Percentiles rank a stretch among this genome's conserved stretches.
phyloP scores from a whole-genome alignment of 2,888 invertebrate genomes.

The Lottia scabra region DNA sequence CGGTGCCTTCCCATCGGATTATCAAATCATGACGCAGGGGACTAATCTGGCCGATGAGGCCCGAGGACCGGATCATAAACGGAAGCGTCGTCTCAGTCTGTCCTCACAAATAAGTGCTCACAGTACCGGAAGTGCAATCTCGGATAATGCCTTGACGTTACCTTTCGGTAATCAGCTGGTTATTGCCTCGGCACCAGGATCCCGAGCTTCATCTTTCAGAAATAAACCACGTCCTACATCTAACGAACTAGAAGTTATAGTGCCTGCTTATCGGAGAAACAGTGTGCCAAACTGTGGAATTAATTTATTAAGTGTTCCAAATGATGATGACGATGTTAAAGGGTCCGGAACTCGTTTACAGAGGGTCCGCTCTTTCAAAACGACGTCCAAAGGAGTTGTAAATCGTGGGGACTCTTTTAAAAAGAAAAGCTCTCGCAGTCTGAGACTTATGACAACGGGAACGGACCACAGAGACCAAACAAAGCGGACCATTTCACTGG shows the following conservation, averaged over 20 bases:
- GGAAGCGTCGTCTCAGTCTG: slow-evolving; percentile 6
- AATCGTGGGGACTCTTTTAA: slow-evolving; percentile 94
- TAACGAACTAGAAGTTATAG: slow-evolving; percentile 31
- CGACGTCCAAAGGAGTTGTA: slow-evolving; percentile 90
- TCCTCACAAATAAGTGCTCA: slow-evolving; percentile 11
- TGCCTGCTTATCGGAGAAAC: slow-evolving; percentile 32
- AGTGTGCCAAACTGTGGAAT: slow-evolving; percentile 38
- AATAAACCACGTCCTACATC: slow-evolving; percentile 29
- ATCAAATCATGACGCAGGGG: slow-evolving; percentile 14
- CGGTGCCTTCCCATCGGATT: slow-evolving; percentile 4
- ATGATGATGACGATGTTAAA: slow-evolving; percentile 25
- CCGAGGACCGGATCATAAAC: neutral
- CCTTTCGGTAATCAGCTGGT: neutral
- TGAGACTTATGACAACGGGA: slow-evolving; percentile 73
- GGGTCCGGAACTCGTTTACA: slow-evolving; percentile 27
- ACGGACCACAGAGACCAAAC: slow-evolving; percentile 71
- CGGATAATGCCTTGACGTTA: slow-evolving; percentile 9
- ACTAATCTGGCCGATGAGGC: slow-evolving; percentile 1
- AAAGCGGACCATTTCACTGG: slow-evolving; percentile 7
- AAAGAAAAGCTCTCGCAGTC: slow-evolving; percentile 87
- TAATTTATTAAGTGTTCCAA: slow-evolving; percentile 32
- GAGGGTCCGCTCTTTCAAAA: slow-evolving; percentile 90
- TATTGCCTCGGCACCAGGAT: slow-evolving; percentile 39
- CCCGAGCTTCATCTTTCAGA: slow-evolving; percentile 46
- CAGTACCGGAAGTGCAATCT: slow-evolving; percentile 4